Conservation (phyloP, 2,113 vertebrate species). For the Eolophus roseicapilla region DNA sequence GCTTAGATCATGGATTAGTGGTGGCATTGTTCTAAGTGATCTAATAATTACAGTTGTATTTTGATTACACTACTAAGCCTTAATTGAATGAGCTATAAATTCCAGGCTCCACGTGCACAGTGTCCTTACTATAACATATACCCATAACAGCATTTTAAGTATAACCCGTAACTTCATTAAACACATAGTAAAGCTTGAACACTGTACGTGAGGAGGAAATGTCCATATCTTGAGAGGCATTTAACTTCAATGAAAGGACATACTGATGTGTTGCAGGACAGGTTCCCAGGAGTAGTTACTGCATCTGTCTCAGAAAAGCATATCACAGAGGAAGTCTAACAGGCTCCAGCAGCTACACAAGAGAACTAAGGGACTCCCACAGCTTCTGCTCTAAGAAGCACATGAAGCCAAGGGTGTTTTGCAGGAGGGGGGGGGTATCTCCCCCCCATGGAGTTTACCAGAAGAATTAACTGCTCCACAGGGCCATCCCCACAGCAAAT, state of each 20-base stretch:
- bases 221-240: background rate
- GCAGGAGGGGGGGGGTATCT: background rate
- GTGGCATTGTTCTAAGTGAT: background rate
- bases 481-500: background rate
- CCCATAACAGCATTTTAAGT: background rate
- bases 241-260: background rate
- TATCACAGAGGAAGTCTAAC: background rate
- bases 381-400: background rate
- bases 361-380: background rate
- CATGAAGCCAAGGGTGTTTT: background rate
- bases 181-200: background rate
- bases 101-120: background rate
- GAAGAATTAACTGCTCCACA: background rate
- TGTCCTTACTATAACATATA: background rate
- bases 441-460: fast-evolving
- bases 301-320: background rate
- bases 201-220: background rate
- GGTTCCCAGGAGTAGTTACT: background rate
- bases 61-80: background rate
- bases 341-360: background rate
- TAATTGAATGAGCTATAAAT: background rate
- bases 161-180: background rate
- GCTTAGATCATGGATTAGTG: background rate
- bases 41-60: background rate
- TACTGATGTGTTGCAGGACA: background rate